Evolutionary conservation across 92 coral and sea anemone species (phyloP), one percentile per base, ranked within the genome.

Genomic region (Hydrozoanthus gracilis): DNA sequence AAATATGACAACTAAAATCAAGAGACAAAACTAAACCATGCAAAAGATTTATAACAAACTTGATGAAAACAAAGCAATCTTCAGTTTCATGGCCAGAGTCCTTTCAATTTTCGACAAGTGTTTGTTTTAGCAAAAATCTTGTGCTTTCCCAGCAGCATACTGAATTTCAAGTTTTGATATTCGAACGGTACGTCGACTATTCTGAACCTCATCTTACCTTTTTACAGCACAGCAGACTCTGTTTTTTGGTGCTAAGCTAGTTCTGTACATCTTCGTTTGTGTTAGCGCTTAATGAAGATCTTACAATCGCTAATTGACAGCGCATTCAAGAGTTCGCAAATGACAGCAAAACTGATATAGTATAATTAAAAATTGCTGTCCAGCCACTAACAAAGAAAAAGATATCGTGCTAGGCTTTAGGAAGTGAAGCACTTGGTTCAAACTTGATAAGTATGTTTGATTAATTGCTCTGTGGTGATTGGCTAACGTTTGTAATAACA

Each of bases 331-430:
- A 80, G 73, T 64, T 80, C 18, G 85, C 45, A 62, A 66, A 80
- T 80, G 85, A 64, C 85, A 80, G 85, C 45, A 65, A 80, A 64
- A 56, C 66, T 80, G 85, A 80, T 80, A 80, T 80, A 80, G 73
- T 80, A 52, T 80, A 80, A 80, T 80, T 80, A 80, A 74, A 80
- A 78, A 78, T 61, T 61, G 58, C 61, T 78, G 71, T 51, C 48
- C 15, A 51, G 83, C 83, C 83, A 78, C 71, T 61, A 60, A 60
- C 4, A 65, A 65, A 35, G 82, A 64, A 64, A 35, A 48, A 49
- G 73, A 66, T 65, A 80, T 65, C 73, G 85, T 64, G 70, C 74
- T 64, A 45, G 15, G 73, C 51, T n/a, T 8, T 7, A 80, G 85
- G 85, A 80, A 80, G 85, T 80, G 51, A 80, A 78, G 16, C 62